Evolutionary conservation across 1,140 invertebrate genomes (phyloP).

Genomic region (Drosophila gunungcola): DNA sequence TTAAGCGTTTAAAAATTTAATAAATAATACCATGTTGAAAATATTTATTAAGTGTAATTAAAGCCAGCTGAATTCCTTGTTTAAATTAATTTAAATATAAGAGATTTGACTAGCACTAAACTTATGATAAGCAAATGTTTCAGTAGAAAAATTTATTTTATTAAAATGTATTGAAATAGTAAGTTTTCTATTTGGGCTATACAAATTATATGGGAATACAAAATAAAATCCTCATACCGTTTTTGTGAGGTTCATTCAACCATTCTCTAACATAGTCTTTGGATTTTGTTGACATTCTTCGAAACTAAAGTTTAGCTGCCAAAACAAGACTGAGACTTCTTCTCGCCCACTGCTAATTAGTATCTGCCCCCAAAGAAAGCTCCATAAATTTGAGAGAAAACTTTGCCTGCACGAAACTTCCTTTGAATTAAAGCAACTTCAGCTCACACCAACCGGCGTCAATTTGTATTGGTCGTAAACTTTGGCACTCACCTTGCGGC

Average conservation of each 20-base stretch:
- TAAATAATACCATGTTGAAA: background rate
- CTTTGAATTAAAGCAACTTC: conserved; percentile 20
- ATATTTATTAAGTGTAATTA: background rate
- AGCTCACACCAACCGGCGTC: conserved; percentile 13
- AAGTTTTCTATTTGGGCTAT: too few relatives aligned
- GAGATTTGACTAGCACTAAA: too few relatives aligned
- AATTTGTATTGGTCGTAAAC: conserved; percentile 65
- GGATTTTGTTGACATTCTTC: conserved; percentile 28
- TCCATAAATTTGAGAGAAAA: conserved; percentile 50
- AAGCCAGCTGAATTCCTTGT: too few relatives aligned
- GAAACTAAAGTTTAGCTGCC: conserved; percentile 19
- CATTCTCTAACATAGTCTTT: background rate
- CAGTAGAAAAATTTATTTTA: too few relatives aligned
- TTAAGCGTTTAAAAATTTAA: background rate
- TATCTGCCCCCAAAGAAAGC: conserved; percentile 27
- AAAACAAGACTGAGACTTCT: conserved; percentile 9
- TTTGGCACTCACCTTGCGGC: conserved; percentile 64
- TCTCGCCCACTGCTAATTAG: conserved; percentile 33
- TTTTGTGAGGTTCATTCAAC: conserved; percentile 10
- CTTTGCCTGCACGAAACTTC: conserved; percentile 42
- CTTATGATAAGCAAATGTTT: too few relatives aligned
- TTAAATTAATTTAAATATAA: too few relatives aligned
- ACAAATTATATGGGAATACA: too few relatives aligned
- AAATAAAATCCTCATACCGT: too few relatives aligned
- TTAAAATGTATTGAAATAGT: too few relatives aligned